Base-by-base conservation (phyloP, 2,888 invertebrate genomes). In the Apotomis betuletana region DNA sequence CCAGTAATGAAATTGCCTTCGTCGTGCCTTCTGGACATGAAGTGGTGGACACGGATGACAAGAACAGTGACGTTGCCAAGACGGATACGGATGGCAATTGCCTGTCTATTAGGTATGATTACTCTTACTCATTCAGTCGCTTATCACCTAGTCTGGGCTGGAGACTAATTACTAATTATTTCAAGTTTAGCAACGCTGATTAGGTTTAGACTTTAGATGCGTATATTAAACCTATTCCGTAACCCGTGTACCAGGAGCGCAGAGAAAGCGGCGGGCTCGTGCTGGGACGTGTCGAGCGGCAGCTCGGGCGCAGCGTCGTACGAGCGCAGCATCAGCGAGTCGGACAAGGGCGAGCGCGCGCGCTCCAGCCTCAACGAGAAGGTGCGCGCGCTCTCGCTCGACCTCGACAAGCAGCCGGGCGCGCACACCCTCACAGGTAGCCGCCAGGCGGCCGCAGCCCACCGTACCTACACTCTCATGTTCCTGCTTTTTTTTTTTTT, bases 1-100 rank as follows among this genome's bases (percentile, higher is more conserved):
- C 98, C 0, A 96, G 96, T 63, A 97, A 97, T 4, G 99, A 99
- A 93, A 96, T 99, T 69, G 98, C 99, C 2, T 99, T 99, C 90
- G 96, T 99, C 15, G 97, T 99, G 67, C 99, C 99, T 0, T 94
- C 94, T 0, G 93, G 94, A 0, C 79, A 80, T 69, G 91, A 91
- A 59, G 72, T 83, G 13, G 74, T 82, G 1, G 89, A 87, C 4
- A 75, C 69, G 1, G 86, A 87, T 1, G 88, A 88, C 3, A 75
- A 79, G 10, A 76, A 79, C 52, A 81, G 73, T 36, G 87, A 88
- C 57, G 93, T 89, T 84, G 91, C 92, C 79, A 87, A 90, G 70
- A 87, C 90, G 0, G 94, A 94, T 51, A 85, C 89, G 2, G 94
- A 94, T 77, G 94, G 94, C 2, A 88, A 89, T 27, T 94, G 94